These are phyloP conservation scores for Elymnias hypermnestra DNA, from an alignment of 1,140 invertebrate genomes.

Conservation along the genomic window DNA sequence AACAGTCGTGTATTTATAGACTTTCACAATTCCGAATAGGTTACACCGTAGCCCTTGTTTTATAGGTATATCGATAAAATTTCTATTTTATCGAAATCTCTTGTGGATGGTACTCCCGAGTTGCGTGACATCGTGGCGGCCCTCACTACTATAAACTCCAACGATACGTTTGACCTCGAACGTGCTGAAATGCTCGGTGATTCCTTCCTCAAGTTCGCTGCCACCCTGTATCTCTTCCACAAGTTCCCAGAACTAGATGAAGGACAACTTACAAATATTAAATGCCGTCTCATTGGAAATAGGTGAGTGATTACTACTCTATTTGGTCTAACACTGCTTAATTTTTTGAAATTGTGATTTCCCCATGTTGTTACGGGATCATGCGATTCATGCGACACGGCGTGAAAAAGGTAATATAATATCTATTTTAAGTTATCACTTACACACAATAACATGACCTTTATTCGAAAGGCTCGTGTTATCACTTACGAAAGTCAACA, in stretches of 20 bases:
- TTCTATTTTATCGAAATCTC: constrained; percentile 25
- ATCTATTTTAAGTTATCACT: too few relatives aligned
- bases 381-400: too few relatives aligned
- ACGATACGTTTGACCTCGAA: constrained; percentile 90
- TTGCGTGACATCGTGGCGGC: constrained; percentile 77
- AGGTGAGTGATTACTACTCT: constrained; percentile 77
- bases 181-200: constrained; percentile 92
- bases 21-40: too few relatives aligned
- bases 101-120: constrained; percentile 38
- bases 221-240: constrained; percentile 84
- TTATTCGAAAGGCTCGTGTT: too few relatives aligned
- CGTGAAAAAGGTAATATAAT: too few relatives aligned
- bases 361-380: too few relatives aligned
- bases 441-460: too few relatives aligned
- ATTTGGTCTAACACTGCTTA: too few relatives aligned
- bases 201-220: constrained; percentile 90
- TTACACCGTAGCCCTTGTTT: too few relatives aligned
- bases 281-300: constrained; percentile 88
- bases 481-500: too few relatives aligned
- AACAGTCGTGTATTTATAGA: too few relatives aligned
- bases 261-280: constrained; percentile 85
- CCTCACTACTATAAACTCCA: constrained; percentile 82
- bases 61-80: constrained; percentile 52
- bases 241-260: constrained; percentile 83
- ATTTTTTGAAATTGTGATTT: too few relatives aligned